Evolutionary conservation across 2,888 invertebrate genomes (phyloP).

Genomic region (Tricholauxania praeusta): DNA sequence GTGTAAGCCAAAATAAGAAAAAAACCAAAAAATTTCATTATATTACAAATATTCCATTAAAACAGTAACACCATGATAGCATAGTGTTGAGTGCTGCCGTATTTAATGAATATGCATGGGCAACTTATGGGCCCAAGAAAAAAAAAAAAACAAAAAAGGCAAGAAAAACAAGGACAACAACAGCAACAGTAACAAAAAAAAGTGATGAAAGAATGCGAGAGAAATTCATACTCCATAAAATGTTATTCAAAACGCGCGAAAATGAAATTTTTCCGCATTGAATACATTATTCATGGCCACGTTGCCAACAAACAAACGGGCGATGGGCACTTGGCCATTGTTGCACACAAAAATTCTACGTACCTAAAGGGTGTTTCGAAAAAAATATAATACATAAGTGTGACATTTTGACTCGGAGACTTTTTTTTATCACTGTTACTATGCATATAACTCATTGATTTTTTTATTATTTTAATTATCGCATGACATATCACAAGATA

Average conservation of each 20-base stretch:
- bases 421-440: too few species aligned
- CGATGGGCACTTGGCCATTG: neutral
- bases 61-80: constrained; percentile 12
- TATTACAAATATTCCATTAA: constrained; percentile 27
- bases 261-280: constrained; percentile 35
- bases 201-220: neutral
- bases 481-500: too few species aligned
- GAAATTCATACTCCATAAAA: constrained; percentile 26
- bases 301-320: constrained; percentile 18
- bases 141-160: neutral
- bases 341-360: neutral
- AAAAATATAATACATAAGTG: neutral
- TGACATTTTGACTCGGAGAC: neutral
- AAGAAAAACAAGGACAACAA: neutral
- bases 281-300: constrained; percentile 34
- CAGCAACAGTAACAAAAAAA: constrained; percentile 17
- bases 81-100: constrained; percentile 31
- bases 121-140: neutral
- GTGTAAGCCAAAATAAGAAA: neutral
- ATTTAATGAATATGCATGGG: constrained; percentile 43
- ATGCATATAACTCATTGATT: too few species aligned
- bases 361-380: neutral
- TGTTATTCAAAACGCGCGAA: constrained; percentile 35
- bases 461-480: too few species aligned
- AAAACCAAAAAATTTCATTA: constrained; percentile 2